These are phyloP conservation scores for Byasa hedistus DNA, from an alignment of 2,888 invertebrate species.

Conservation along the genomic window DNA sequence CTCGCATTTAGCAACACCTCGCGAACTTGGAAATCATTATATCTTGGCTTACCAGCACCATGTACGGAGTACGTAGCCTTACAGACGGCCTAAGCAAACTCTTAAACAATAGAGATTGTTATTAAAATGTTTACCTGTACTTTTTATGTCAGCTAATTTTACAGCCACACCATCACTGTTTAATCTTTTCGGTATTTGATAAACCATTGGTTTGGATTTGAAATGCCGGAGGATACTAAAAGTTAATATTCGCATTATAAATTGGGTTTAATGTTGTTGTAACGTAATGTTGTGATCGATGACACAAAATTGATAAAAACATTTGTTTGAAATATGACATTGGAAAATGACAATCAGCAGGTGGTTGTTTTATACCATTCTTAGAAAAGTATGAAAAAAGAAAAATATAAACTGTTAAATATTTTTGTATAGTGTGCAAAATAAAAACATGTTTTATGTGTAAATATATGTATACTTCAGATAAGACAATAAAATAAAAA, in stretches of 20 bases:
- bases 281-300: background rate
- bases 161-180: conserved; percentile 35
- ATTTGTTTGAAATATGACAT: background rate
- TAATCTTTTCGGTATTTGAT: conserved; percentile 34
- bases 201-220: conserved; percentile 45
- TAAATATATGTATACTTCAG: too few species aligned
- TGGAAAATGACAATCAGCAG: conserved; percentile 32
- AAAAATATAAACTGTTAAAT: background rate
- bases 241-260: conserved; percentile 52
- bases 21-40: too few species aligned
- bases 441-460: too few species aligned
- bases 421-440: too few species aligned
- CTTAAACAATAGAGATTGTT: too few species aligned
- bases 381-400: background rate
- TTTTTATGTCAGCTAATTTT: conserved; percentile 33
- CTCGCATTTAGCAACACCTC: too few species aligned
- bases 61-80: too few species aligned
- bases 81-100: too few species aligned
- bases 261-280: background rate
- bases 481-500: too few species aligned
- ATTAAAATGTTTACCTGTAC: conserved; percentile 34
- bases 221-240: conserved; percentile 54
- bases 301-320: background rate
- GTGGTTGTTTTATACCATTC: background rate
- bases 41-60: too few species aligned